Conservation (phyloP, 2,113 vertebrate genomes). For the Muntiacus muntjak region DNA sequence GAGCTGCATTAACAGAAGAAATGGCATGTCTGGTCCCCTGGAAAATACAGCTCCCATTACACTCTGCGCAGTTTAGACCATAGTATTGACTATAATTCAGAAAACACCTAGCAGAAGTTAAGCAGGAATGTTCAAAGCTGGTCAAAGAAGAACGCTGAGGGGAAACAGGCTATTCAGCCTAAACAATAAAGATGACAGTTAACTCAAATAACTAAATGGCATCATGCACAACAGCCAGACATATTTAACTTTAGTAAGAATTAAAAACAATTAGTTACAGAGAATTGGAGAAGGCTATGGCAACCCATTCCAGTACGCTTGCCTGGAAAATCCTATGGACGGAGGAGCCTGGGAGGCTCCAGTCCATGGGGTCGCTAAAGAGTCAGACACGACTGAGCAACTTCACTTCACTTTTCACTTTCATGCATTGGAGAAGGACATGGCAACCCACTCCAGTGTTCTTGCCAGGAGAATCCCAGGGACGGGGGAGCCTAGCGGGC, state of each 20-base stretch:
- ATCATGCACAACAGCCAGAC: neutral
- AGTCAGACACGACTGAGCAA: too few relatives aligned
- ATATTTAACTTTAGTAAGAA: neutral
- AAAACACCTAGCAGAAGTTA: neutral
- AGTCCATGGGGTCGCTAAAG: too few relatives aligned
- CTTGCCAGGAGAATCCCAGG: too few relatives aligned
- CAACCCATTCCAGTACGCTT: too few relatives aligned
- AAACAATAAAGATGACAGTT: neutral
- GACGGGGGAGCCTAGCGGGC: too few relatives aligned
- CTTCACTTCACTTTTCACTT: too few relatives aligned
- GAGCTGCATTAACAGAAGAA: neutral
- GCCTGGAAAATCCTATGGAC: too few relatives aligned
- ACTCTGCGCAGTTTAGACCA: neutral
- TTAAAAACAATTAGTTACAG: neutral
- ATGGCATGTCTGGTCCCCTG: neutral
- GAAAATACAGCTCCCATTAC: neutral
- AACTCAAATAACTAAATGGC: neutral
- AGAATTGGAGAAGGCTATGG: too few relatives aligned
- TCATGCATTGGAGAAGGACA: too few relatives aligned
- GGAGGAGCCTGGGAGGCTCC: too few relatives aligned
- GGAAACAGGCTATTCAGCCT: neutral
- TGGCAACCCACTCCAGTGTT: too few relatives aligned
- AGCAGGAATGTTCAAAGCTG: neutral
- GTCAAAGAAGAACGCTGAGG: neutral
- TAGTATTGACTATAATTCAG: neutral